Conservation (phyloP, 2,888 invertebrate genomes). For the Parnassius glacialis region DNA sequence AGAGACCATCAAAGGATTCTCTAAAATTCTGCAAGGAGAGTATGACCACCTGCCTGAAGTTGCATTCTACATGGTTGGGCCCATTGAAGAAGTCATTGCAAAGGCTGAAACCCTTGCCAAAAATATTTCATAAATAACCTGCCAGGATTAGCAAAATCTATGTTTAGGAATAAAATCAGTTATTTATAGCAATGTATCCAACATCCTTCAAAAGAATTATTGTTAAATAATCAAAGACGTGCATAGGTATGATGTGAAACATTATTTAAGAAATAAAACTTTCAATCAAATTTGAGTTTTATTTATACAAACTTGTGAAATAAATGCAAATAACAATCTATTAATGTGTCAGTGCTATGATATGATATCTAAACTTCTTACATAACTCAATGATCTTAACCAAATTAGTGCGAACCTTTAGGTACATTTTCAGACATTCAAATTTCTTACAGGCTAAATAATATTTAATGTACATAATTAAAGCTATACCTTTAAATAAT, state of each 20-base stretch:
- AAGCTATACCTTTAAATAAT: no score
- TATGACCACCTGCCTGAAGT: constrained; percentile 92
- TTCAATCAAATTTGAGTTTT: background rate
- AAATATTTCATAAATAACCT: constrained; percentile 43
- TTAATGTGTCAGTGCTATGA: no score
- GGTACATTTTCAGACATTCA: no score
- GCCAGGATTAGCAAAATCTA: constrained; percentile 12
- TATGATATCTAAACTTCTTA: no score
- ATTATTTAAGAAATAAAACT: constrained; percentile 17
- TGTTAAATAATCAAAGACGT: constrained; percentile 18
- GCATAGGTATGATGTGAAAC: constrained; percentile 18
- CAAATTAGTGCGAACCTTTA: no score
- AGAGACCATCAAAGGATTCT: constrained; percentile 94
- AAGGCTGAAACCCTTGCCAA: constrained; percentile 91
- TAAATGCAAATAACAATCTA: no score
- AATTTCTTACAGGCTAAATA: no score
- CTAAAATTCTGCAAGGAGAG: constrained; percentile 88
- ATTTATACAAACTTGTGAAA: background rate
- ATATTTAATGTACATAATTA: no score
- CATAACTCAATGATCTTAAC: no score
- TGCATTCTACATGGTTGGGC: constrained; percentile 96
- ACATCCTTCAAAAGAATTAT: constrained; percentile 17
- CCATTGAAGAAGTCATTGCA: constrained; percentile 91
- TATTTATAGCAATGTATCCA: constrained; percentile 21
- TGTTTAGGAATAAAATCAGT: constrained; percentile 16